Base-by-base conservation (phyloP, 2,888 invertebrate genomes). In the Tholera decimalis region DNA sequence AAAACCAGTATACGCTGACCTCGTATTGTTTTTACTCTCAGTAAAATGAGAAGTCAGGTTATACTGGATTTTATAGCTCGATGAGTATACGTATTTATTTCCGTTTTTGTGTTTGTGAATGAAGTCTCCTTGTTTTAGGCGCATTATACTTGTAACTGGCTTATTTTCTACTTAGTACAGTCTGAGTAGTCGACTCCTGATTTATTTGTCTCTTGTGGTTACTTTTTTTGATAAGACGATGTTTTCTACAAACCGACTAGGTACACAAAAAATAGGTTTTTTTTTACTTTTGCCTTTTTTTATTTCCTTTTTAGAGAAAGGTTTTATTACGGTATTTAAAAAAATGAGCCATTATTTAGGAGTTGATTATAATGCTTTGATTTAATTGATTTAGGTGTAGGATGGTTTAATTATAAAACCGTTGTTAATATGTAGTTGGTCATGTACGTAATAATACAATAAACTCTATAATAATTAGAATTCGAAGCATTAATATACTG, bases 91-190 rank as follows among this genome's bases (percentile, higher is more conserved):
- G 35, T 49, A 55, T 49, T 41, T 41, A 15, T 2, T n/a, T 20
- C 1, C 20, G 33, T 49, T 44, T 49, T 66, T 73, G 47, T 18
- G n/a, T 43, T 20, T 11, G 8, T 50, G 49, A 39, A n/a, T 44
- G 30, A 35, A 37, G 15, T n/a, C 24, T 5, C 7, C 37, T 67
- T 37, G 41, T 37, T 53, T 39, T 51, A 18, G 41, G 18, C 1
- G 47, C 54, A 49, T 54, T 62, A 44, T 39, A 28, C 30, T 57
- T 41, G 28, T 46, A 15, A 72, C 24, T 64, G 24, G 54, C 1
- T 72, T 39, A 66, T 43, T 54, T 11, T 9, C 46, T 39, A 18
- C 22, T 62, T 26, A 46, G n/a, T n/a, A n/a, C n/a, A n/a, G n/a
- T n/a, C n/a, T 46, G 22, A 51, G 20, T 33, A 7, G 30, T 46